A percentile compares a stretch with the other conserved stretches of the same genome.
Evolutionary conservation across 2,888 invertebrate genomes (phyloP).

Genomic region (Dromius quadrimaculatus): DNA sequence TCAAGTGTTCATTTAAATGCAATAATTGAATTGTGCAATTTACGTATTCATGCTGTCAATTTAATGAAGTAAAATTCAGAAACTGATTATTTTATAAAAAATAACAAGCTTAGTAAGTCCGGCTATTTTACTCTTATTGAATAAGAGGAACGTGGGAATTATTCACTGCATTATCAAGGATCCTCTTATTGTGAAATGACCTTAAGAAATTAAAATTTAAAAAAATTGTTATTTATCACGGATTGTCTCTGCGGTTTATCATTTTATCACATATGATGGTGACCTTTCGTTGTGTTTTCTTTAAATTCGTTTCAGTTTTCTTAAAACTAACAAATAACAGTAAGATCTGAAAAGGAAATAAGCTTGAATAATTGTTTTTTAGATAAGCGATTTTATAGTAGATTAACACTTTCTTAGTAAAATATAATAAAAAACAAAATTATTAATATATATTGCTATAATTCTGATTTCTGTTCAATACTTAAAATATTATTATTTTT

Average conservation of each 20-base stretch:
- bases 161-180: conserved; percentile 19
- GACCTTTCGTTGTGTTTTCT: conserved; percentile 23
- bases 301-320: not conserved
- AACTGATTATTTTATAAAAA: too few species aligned
- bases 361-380: not conserved
- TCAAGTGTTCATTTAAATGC: too few species aligned
- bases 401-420: too few species aligned
- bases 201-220: conserved; percentile 32
- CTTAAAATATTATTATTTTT: too few species aligned
- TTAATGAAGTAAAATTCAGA: too few species aligned
- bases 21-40: too few species aligned
- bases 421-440: too few species aligned
- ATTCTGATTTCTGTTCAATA: too few species aligned
- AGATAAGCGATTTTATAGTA: too few species aligned
- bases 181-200: conserved; percentile 38
- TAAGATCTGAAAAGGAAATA: not conserved
- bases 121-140: conserved; percentile 11
- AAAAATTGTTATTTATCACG: conserved; percentile 37
- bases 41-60: too few species aligned
- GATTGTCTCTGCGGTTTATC: conserved; percentile 28
- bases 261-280: conserved; percentile 9
- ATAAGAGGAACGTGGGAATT: conserved; percentile 46
- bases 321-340: conserved; percentile 1
- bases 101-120: too few species aligned
- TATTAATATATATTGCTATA: too few species aligned